A percentile compares a stretch with the other conserved stretches of the same genome.
phyloP scores from a whole-genome alignment of 2,888 invertebrate genomes.

The Bellardia pandia region DNA sequence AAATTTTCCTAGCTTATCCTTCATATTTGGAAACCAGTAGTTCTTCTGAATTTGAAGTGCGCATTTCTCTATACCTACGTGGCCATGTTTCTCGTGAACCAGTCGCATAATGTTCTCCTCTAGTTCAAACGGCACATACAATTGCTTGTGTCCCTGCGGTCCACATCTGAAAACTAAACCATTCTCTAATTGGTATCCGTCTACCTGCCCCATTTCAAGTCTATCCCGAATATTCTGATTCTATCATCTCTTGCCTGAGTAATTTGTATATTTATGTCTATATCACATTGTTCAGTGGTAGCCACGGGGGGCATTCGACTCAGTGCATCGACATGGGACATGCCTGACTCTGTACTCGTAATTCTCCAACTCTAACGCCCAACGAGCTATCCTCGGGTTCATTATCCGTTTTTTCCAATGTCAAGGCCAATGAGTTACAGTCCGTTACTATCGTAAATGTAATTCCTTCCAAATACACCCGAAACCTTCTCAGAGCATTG shows the following conservation, averaged over 20 bases:
- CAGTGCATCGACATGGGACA: background rate
- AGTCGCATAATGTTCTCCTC: constrained; percentile 20
- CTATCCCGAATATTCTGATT: background rate
- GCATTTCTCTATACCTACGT: constrained; percentile 24
- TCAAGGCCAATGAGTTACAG: too few species aligned
- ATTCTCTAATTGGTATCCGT: background rate
- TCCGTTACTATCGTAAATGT: too few species aligned
- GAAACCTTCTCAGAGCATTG: too few species aligned
- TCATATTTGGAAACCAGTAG: too few species aligned
- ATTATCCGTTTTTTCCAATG: too few species aligned
- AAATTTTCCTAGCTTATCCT: too few species aligned
- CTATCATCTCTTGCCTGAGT: background rate
- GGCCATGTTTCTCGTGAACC: constrained; percentile 18
- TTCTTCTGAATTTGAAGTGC: too few species aligned
- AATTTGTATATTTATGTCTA: constrained; percentile 1
- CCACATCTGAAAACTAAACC: constrained; percentile 12
- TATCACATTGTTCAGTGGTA: background rate
- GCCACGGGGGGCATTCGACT: background rate
- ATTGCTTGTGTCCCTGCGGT: background rate
- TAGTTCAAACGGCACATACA: constrained; percentile 22
- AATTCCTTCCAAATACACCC: too few species aligned
- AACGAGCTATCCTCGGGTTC: background rate
- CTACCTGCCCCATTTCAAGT: constrained; percentile 1
- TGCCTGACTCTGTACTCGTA: background rate
- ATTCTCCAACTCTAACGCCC: constrained; percentile 2